Evolutionary conservation across 2,888 invertebrate species (phyloP).

Genomic region (Perithous albicinctus): DNA sequence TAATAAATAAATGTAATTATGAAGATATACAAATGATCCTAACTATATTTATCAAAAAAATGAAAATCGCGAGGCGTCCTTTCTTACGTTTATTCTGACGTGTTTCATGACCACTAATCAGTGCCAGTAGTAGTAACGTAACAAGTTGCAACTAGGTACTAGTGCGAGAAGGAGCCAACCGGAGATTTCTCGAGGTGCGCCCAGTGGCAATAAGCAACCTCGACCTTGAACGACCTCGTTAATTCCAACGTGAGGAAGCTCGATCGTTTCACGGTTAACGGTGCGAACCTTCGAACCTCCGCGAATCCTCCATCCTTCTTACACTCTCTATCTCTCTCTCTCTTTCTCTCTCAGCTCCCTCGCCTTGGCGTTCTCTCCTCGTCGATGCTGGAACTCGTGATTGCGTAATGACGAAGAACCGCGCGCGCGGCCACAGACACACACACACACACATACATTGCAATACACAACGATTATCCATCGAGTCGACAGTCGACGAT

Average conservation of each 20-base stretch:
- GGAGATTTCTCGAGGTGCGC: constrained; percentile 54
- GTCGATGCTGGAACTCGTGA: constrained; percentile 56
- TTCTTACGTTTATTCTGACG: constrained; percentile 3
- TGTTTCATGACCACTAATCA: background rate
- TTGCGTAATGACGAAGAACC: constrained; percentile 58
- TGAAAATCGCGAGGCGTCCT: background rate
- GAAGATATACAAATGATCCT: too few relatives aligned
- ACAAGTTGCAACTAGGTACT: background rate
- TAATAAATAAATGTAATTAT: too few relatives aligned
- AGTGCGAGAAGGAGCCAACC: background rate
- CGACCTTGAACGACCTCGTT: constrained; percentile 73
- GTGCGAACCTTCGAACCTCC: constrained; percentile 68
- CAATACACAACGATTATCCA: constrained; percentile 10
- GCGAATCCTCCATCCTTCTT: constrained; percentile 57
- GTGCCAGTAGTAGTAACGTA: background rate
- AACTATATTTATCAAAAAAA: background rate
- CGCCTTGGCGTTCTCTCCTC: constrained; percentile 58
- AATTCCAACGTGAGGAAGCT: constrained; percentile 72
- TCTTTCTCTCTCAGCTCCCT: constrained; percentile 39
- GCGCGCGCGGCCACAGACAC: constrained; percentile 19
- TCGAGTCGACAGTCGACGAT: constrained; percentile 26
- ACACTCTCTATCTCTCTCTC: too few relatives aligned
- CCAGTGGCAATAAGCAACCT: constrained; percentile 56
- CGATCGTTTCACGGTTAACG: constrained; percentile 71
- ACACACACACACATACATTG: too few relatives aligned